Conservation (phyloP, 2,797 vertebrate species). For the Lagodon rhomboides region DNA sequence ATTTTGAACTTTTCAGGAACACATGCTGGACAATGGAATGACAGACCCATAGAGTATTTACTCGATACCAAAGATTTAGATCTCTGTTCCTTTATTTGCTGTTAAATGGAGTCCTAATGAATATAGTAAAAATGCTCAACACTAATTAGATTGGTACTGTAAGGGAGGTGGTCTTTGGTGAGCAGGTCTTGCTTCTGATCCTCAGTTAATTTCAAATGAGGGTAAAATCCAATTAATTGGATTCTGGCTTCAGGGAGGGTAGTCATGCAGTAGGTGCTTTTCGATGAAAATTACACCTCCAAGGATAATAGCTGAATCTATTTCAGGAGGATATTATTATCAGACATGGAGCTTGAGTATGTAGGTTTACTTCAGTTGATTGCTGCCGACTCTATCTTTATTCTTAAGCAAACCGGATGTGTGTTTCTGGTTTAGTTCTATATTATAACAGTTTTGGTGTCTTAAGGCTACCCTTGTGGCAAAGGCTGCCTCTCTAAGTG, state of each 20-base stretch:
- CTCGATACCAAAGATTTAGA: neutral
- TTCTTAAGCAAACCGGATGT: conserved; percentile 11
- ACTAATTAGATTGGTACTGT: conserved; percentile 23
- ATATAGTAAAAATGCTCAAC: conserved; percentile 9
- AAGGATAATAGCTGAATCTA: conserved; percentile 58
- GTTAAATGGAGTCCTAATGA: conserved; percentile 11
- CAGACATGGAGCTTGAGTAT: neutral
- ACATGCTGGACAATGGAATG: too few relatives aligned
- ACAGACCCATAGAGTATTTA: neutral
- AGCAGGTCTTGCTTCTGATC: conserved; percentile 49
- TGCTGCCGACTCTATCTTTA: conserved; percentile 7
- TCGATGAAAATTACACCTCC: conserved; percentile 59
- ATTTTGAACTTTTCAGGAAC: too few relatives aligned
- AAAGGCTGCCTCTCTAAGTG: conserved; percentile 16
- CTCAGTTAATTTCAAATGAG: conserved; percentile 65
- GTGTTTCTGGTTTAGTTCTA: neutral
- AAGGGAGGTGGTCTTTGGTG: conserved; percentile 15
- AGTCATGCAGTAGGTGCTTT: conserved; percentile 47
- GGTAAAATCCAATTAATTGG: conserved; percentile 71
- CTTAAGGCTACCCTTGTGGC: conserved; percentile 1
- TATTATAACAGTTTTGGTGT: neutral
- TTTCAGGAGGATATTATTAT: conserved; percentile 42
- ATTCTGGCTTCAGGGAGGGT: conserved; percentile 59
- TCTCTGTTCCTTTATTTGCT: neutral
- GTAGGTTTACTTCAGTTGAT: conserved; percentile 22